Conservation (phyloP, 2,113 vertebrate species). For the Mesitornis unicolor region DNA sequence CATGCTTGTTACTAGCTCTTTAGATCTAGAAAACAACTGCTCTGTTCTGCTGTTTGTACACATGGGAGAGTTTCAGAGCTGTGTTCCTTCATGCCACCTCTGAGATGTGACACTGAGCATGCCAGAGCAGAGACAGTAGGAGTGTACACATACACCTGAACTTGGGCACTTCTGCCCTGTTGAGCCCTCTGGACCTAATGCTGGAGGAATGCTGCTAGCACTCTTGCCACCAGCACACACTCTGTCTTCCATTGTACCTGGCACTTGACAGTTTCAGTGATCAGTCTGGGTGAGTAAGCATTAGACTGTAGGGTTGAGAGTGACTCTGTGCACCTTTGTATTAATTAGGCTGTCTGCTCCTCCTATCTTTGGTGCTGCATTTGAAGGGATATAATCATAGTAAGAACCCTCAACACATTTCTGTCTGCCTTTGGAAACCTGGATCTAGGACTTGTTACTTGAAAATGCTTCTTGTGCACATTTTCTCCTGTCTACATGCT, state of each 20-base stretch:
- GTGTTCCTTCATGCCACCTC: neutral
- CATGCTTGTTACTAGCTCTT: neutral
- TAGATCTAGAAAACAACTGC: neutral
- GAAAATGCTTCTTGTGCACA: neutral
- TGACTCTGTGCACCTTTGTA: neutral
- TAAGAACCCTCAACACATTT: neutral
- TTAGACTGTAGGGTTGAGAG: neutral
- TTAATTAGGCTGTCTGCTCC: neutral
- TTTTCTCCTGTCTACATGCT: neutral
- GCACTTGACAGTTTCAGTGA: neutral
- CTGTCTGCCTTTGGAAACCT: neutral
- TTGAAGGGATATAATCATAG: neutral
- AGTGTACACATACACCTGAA: neutral
- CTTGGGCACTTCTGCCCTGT: neutral
- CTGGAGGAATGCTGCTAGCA: neutral
- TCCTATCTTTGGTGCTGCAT: neutral
- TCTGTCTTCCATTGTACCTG: neutral
- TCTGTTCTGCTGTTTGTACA: neutral
- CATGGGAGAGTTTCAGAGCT: neutral
- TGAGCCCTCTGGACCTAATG: neutral
- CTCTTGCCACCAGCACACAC: neutral
- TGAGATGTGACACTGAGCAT: neutral
- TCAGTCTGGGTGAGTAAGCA: neutral
- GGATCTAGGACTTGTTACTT: neutral
- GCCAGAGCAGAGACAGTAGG: neutral